Base-by-base conservation (phyloP, 2,113 vertebrate genomes). In the Gallinago undulata region DNA sequence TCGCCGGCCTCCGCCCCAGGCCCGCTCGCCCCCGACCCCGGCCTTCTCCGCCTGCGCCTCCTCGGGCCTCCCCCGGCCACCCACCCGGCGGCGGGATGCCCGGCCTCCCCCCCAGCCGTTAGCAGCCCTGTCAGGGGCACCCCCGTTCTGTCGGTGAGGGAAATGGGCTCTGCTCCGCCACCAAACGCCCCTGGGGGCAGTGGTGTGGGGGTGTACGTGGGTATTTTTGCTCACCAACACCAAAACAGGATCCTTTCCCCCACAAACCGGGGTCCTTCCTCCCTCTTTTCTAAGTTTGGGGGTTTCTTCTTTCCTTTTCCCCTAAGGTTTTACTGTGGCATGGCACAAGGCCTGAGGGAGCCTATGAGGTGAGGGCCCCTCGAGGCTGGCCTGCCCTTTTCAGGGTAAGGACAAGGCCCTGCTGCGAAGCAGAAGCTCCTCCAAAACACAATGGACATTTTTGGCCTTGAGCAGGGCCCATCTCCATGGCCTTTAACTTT, bases 391-490 rank as follows among this genome's bases (percentile, higher is more conserved):
- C 43, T 2, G 30, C n/a, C 33, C 41, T 21, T 41, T 21, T 23
- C 2, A 13, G 51, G 51, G 28, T 19, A 16, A 12, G 13, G 23
- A 5, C 7, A 2, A 2, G n/a, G 37, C 9, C 15, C 41, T 9
- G 19, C 4, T 3, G 9, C 13, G 17, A n/a, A 13, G 57, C 41
- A 50, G 56, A 33, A 70, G 3, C 10, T 22, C 13, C 6, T 4
- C 1, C 1, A 1, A 83, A 55, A 51, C n/a, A 11, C 1, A 9
- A 68, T 57, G 24, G 25, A 4, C 19, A 1, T 19, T 35, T 37
- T 45, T 22, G 12, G 18, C 14, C 30, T 15, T 27, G 37, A 57
- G 69, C 50, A 19, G 19, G 18, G 23, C 27, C 45, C 9, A 0
- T 30, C 57, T 74, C 51, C 1, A 8, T 39, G 27, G 21, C 18